Evolutionary conservation across 2,888 invertebrate genomes (phyloP).

Genomic region (Pollenia angustigena): DNA sequence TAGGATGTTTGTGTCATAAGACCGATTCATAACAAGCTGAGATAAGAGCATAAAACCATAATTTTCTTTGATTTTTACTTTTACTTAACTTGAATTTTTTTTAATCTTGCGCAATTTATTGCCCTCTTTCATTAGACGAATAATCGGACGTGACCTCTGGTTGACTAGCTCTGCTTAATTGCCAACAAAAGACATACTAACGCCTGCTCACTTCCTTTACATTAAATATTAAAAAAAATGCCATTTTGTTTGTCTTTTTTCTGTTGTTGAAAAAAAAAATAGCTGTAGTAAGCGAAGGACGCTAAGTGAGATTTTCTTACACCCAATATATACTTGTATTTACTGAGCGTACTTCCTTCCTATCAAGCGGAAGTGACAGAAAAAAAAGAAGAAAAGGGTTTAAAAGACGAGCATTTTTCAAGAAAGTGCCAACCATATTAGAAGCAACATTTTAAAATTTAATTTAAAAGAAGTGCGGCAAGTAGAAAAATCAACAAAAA

Average conservation of each 20-base stretch:
- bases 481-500: constrained; percentile 62
- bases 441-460: constrained; percentile 78
- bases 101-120: too few species aligned
- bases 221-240: constrained; percentile 27
- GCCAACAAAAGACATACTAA: constrained; percentile 33
- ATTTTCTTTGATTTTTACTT: too few species aligned
- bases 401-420: constrained; percentile 30
- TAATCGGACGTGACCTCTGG: not conserved
- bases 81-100: too few species aligned
- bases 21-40: too few species aligned
- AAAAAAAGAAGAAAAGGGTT: constrained; percentile 32
- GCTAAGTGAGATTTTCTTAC: constrained; percentile 41
- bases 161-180: not conserved
- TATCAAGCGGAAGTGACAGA: constrained; percentile 62
- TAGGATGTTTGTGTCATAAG: too few species aligned
- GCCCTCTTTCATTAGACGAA: too few species aligned
- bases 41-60: too few species aligned
- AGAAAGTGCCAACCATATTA: constrained; percentile 57
- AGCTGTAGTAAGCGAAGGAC: not conserved
- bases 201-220: constrained; percentile 49
- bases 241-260: constrained; percentile 38
- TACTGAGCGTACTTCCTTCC: constrained; percentile 77
- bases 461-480: constrained; percentile 77
- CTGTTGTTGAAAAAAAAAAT: constrained; percentile 43
- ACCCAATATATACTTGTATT: constrained; percentile 61